phyloP scores from a whole-genome alignment of 2,113 vertebrate species.

The Laticauda laticaudata region DNA sequence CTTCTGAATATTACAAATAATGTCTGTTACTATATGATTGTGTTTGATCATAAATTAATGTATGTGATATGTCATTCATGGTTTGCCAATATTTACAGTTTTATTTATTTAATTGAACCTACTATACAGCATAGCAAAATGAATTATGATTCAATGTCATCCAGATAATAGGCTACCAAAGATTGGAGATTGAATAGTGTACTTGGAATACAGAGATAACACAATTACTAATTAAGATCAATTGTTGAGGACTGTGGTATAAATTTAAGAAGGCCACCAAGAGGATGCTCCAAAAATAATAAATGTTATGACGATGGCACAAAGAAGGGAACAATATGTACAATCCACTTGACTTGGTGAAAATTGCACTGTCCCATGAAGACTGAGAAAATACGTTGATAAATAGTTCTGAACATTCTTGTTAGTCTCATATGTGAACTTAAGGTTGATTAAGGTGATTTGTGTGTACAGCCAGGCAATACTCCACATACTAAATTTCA shows the following conservation, averaged over 20 bases:
- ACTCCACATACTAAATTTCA: constrained; percentile 6
- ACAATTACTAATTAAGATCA: neutral
- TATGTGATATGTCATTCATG: neutral
- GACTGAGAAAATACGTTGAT: neutral
- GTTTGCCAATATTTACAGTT: neutral
- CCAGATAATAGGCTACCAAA: neutral
- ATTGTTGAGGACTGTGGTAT: neutral
- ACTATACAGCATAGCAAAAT: neutral
- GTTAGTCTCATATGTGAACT: neutral
- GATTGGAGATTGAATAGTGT: neutral
- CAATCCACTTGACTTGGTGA: neutral
- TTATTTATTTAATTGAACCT: neutral
- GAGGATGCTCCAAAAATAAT: neutral
- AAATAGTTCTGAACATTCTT: neutral
- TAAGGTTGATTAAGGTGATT: neutral
- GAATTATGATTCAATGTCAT: neutral
- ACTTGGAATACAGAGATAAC: neutral
- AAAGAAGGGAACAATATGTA: neutral
- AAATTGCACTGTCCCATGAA: neutral
- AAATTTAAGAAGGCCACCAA: neutral
- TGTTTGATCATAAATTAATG: neutral
- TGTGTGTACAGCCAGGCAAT: neutral
- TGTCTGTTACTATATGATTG: neutral
- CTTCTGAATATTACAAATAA: neutral
- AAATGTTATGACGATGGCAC: neutral